These are phyloP conservation scores for Gymnobelideus leadbeateri DNA, from an alignment of 2,113 vertebrate genomes.

Conservation along the genomic window DNA sequence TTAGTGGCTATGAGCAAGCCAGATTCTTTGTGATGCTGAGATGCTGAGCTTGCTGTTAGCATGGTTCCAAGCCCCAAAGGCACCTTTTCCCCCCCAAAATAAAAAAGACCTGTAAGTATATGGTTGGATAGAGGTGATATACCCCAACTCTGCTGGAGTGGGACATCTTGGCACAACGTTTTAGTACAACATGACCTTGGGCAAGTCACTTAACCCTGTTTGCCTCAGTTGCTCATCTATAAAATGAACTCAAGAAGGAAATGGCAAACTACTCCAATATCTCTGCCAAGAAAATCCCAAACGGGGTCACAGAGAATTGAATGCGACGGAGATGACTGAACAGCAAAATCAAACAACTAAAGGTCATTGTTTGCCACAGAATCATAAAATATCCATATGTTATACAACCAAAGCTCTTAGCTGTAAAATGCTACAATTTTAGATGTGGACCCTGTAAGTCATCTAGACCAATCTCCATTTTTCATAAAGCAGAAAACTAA, in stretches of 20 bases:
- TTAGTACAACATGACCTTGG: neutral
- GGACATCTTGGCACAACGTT: neutral
- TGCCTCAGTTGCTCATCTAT: too few relatives aligned
- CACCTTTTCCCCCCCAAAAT: neutral
- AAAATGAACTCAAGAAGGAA: too few relatives aligned
- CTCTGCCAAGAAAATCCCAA: too few relatives aligned
- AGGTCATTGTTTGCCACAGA: neutral
- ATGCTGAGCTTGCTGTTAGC: neutral
- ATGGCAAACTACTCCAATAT: too few relatives aligned
- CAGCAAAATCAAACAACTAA: neutral
- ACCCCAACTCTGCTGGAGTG: neutral
- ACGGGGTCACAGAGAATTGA: too few relatives aligned
- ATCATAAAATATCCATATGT: neutral
- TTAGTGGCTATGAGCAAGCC: constrained; percentile 2
- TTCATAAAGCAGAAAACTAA: neutral
- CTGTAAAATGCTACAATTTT: neutral
- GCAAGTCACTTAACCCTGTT: too few relatives aligned
- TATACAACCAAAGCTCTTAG: neutral
- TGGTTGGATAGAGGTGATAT: neutral
- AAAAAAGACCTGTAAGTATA: neutral
- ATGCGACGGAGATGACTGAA: too few relatives aligned
- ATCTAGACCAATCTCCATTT: neutral
- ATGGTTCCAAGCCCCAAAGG: neutral
- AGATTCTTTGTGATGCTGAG: constrained; percentile 1
- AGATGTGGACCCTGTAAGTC: neutral